These are phyloP conservation scores for Phyllostomus hastatus DNA, from an alignment of 2,113 vertebrate genomes.

Conservation along the genomic window DNA sequence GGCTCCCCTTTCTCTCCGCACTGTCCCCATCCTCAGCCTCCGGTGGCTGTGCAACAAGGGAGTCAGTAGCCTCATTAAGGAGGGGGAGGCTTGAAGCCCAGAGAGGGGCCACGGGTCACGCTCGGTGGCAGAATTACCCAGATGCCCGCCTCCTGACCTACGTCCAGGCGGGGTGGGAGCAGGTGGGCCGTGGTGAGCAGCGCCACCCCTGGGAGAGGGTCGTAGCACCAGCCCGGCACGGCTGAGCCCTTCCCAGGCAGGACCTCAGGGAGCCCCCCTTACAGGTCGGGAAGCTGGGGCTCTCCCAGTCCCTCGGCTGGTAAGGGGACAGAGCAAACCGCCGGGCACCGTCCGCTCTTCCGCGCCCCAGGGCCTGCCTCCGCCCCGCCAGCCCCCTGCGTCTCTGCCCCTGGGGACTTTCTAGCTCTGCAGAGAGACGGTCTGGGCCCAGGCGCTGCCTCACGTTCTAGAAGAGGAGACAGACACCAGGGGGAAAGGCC, in stretches of 20 bases:
- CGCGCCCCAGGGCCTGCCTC: background rate
- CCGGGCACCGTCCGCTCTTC: background rate
- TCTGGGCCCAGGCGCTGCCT: background rate
- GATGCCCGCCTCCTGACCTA: fast-evolving
- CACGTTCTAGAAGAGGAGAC: background rate
- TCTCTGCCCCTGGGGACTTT: background rate
- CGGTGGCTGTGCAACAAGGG: background rate
- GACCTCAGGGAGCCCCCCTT: background rate
- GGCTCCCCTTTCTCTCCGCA: background rate
- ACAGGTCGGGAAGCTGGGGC: background rate
- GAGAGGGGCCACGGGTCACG: no score
- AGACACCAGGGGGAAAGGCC: background rate
- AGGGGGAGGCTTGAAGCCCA: background rate
- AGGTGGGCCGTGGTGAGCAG: fast-evolving
- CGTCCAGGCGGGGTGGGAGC: background rate
- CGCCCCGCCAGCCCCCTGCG: background rate
- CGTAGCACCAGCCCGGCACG: background rate
- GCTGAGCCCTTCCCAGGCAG: background rate
- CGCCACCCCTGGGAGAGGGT: background rate
- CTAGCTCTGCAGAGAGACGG: background rate
- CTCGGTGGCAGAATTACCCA: background rate
- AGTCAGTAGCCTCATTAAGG: background rate
- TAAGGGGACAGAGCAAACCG: background rate
- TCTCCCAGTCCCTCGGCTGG: background rate
- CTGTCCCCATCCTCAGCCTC: background rate